Evolutionary conservation across 2,797 vertebrate genomes (phyloP), one percentile per base, ranked within the genome.

Genomic region (Scolopax bukidnonensis): DNA sequence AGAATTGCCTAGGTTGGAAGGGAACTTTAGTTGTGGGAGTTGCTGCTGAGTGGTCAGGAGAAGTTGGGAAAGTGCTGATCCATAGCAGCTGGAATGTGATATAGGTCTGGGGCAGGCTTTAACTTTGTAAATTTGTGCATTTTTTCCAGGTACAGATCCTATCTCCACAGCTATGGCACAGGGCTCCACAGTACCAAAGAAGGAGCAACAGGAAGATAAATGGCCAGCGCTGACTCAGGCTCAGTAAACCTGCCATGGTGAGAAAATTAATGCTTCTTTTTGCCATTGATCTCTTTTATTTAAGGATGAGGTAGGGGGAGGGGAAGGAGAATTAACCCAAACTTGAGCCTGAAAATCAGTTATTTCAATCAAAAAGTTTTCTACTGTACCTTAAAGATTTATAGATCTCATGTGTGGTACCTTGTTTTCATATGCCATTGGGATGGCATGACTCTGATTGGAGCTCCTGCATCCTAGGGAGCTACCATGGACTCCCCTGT

Each of bases 161-260:
- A 0, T 25, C 60, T 75, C 16, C 27, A 6, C 10, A 32, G 8
- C 23, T 63, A 6, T 28, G 23, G 12, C 47, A 28, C 36, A 30
- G 40, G 14, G 21, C 3, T 53, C 19, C 48, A 48, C 7, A 1
- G 19, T 60, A 11, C 14, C 16, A 33, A 41, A 51, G 18, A 63
- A 51, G 12, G 1, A 18, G 10, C 15, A 76, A 48, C 19, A 43
- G 38, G 8, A 1, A 38, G 56, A 40, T 25, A 63, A 12, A 1
- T 4, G 0, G 14, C 13, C 23, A 12, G 28, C 4, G 30, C 9
- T 4, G 32, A 45, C 10, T 74, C 33, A 11, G 71, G 16, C 8
- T 80, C 8, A 6, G 11, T 36, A 50, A 30, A 12, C 13, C 14
- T 41, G 14, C 3, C 48, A 2, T 0, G 0, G 27, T 68, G 21